These are phyloP conservation scores for Colletes gigas DNA, from an alignment of 1,140 invertebrate species.

Conservation along the genomic window DNA sequence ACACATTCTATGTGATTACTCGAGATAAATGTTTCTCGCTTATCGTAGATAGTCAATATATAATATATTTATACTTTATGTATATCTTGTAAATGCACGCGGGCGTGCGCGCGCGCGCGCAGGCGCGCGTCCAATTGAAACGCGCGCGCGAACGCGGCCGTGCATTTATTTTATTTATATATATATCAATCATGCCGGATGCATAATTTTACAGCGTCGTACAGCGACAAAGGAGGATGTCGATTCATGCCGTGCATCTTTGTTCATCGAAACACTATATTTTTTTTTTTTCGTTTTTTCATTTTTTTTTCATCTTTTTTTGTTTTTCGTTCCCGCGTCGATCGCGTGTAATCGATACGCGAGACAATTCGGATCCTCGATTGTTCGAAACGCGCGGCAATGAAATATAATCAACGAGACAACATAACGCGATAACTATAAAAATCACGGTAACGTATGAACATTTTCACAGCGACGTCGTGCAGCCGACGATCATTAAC, in stretches of 20 bases:
- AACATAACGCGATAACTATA: slow-evolving; percentile 68
- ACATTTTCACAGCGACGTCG: slow-evolving; percentile 66
- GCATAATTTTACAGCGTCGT: slow-evolving; percentile 64
- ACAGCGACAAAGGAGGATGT: slow-evolving; percentile 60
- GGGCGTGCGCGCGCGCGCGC: slow-evolving; percentile 70
- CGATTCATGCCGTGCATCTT: slow-evolving; percentile 45
- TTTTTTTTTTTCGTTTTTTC: too few relatives aligned
- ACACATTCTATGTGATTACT: slow-evolving; percentile 78
- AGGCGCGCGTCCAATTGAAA: background rate
- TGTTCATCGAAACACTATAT: slow-evolving; percentile 1
- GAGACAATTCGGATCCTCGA: slow-evolving; percentile 44
- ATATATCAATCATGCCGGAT: slow-evolving; percentile 59
- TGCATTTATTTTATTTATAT: slow-evolving; percentile 56
- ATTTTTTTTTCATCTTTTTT: too few relatives aligned
- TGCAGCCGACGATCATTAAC: slow-evolving; percentile 69
- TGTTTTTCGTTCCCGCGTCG: background rate
- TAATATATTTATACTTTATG: slow-evolving; percentile 73
- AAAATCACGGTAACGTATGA: slow-evolving; percentile 70
- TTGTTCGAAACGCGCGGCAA: slow-evolving; percentile 68
- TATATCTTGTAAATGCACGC: slow-evolving; percentile 72
- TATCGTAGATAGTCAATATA: slow-evolving; percentile 71
- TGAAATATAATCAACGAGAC: slow-evolving; percentile 72
- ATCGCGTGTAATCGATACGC: slow-evolving; percentile 45
- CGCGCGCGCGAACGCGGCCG: background rate
- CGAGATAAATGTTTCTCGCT: slow-evolving; percentile 76